Base-by-base conservation (phyloP, 2,888 invertebrate genomes). In the Deilephila elpenor region DNA sequence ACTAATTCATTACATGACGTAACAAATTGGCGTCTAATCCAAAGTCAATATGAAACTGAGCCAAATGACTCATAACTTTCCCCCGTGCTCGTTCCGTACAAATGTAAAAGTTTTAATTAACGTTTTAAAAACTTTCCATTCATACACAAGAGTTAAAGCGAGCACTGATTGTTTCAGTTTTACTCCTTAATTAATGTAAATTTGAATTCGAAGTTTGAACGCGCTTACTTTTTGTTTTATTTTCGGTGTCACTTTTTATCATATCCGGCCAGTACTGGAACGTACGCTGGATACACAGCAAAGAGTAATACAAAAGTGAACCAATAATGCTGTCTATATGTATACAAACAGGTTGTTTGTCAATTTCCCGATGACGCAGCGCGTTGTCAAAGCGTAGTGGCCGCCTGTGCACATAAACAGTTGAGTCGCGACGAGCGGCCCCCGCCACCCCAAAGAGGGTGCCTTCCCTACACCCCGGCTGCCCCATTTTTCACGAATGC, bases 311-410 rank as follows among this genome's bases (percentile, higher is more conserved):
- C 51, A 51, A 67, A 51, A 78, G 73, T 73, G 73, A 80, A 74
- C 70, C 76, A 80, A 75, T 75, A 74, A 73, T 75, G 59, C 74
- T 75, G 37, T 75, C 74, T 74, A 75, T 73, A 78, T 79, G 74
- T 77, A 82, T 82, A 85, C 86, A 87, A 86, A 87, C 83, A 85
- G 82, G 85, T 88, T 91, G 88, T 92, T 92, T 91, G 89, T 90
- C 89, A 89, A 91, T 91, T 89, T 91, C 80, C 84, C 86, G 88
- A 90, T 92, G 91, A 91, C 91, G 87, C 87, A 89, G 91, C 89
- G 80, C 81, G 84, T 85, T 91, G 88, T 89, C 88, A 88, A 85
- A 90, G 89, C 88, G 85, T 86, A 88, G 83, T 84, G 87, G 84
- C 87, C 83, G 87, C 82, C 84, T 88, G 88, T 90, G 87, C 89